A percentile compares a stretch with the other conserved stretches of the same genome.
These are phyloP conservation scores for Lutraria rhynchaena DNA, from an alignment of 1,140 invertebrate genomes.

Conservation along the genomic window DNA sequence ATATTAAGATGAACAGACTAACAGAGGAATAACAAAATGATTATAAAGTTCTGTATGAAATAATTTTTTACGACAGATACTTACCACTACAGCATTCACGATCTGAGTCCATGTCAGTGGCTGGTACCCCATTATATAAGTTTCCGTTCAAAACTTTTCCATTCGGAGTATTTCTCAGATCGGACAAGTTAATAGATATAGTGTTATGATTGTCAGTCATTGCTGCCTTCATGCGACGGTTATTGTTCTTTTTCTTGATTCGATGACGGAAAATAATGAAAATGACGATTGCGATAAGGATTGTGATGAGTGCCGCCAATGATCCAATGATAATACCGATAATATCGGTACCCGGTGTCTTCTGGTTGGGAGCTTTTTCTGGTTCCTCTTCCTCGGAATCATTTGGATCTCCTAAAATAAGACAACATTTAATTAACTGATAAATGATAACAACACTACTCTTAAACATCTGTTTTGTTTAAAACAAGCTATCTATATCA, in stretches of 20 bases:
- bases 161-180: slow-evolving; percentile 48
- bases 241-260: slow-evolving; percentile 89
- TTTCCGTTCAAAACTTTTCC: slow-evolving; percentile 81
- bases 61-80: slow-evolving; percentile 18
- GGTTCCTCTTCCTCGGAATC: not conserved
- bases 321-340: slow-evolving; percentile 91
- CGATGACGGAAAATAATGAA: slow-evolving; percentile 86
- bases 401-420: too few species aligned
- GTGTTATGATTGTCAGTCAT: slow-evolving; percentile 75
- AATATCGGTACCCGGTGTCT: slow-evolving; percentile 73
- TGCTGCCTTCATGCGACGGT: slow-evolving; percentile 81
- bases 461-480: too few species aligned
- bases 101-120: slow-evolving; percentile 79
- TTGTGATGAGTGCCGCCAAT: slow-evolving; percentile 88
- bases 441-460: too few species aligned
- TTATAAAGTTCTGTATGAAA: too few species aligned
- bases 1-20: not conserved
- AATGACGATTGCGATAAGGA: slow-evolving; percentile 89
- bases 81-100: slow-evolving; percentile 78
- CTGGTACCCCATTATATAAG: slow-evolving; percentile 82
- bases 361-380: slow-evolving; percentile 36
- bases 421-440: too few species aligned
- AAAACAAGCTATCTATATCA: too few species aligned
- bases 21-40: too few species aligned
- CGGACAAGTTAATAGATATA: slow-evolving; percentile 66